A percentile compares a stretch with the other conserved stretches of the same genome.
These are phyloP conservation scores for Pelusios castaneus DNA, from an alignment of 2,113 vertebrate species.

Conservation along the genomic window DNA sequence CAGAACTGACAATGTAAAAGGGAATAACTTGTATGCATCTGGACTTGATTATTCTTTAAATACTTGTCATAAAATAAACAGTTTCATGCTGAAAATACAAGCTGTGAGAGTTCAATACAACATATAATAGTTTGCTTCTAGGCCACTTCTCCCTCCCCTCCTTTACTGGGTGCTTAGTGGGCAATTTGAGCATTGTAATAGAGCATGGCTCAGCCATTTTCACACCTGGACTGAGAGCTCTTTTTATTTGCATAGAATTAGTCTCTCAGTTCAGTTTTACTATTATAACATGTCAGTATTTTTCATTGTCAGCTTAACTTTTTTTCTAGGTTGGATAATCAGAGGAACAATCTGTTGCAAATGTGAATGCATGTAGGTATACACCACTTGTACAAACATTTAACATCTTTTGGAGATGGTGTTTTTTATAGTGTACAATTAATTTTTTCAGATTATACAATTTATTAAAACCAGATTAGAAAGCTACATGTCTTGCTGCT, in stretches of 20 bases:
- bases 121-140: background rate
- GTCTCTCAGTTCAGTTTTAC: background rate
- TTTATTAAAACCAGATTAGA: background rate
- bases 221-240: background rate
- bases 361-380: background rate
- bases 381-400: too few species aligned
- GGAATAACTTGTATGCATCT: background rate
- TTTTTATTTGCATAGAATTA: background rate
- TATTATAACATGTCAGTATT: background rate
- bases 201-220: background rate
- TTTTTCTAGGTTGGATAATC: background rate
- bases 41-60: background rate
- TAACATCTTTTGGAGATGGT: background rate
- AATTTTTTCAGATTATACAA: background rate
- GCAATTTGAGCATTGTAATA: background rate
- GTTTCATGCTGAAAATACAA: background rate
- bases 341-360: background rate
- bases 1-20: background rate
- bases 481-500: background rate
- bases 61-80: background rate
- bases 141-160: background rate
- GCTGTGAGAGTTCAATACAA: background rate
- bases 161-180: background rate
- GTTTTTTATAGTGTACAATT: background rate
- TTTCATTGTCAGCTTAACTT: background rate